These are phyloP conservation scores for Eurytoma adleriae DNA, from an alignment of 2,888 invertebrate genomes.

Conservation along the genomic window DNA sequence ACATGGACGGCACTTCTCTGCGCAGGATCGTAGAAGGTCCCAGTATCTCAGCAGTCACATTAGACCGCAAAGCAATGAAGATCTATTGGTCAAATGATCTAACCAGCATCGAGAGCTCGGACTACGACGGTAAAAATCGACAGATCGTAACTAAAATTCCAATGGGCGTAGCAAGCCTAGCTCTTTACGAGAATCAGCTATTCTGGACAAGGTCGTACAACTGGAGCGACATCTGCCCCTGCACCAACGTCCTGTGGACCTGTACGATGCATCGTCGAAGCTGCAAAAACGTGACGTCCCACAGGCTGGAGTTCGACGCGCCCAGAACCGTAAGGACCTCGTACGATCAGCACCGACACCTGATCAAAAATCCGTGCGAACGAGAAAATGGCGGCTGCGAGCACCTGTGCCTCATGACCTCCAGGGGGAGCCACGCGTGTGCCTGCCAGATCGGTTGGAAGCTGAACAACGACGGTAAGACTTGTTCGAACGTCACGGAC, in stretches of 20 bases:
- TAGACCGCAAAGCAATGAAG: constrained; percentile 32
- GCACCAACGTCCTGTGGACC: constrained; percentile 26
- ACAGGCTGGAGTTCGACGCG: neutral
- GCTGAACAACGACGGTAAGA: constrained; percentile 17
- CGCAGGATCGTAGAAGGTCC: neutral
- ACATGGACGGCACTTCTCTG: constrained; percentile 33
- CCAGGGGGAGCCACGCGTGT: constrained; percentile 23
- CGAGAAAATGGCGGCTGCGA: constrained; percentile 19
- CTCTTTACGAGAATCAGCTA: constrained; percentile 24
- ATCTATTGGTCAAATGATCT: constrained; percentile 39
- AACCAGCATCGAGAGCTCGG: constrained; percentile 18
- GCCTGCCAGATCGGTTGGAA: constrained; percentile 43
- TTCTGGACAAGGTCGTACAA: constrained; percentile 25
- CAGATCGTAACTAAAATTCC: neutral
- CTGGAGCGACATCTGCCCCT: constrained; percentile 19
- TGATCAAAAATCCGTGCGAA: constrained; percentile 15
- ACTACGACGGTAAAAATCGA: constrained; percentile 41
- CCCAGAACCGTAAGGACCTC: constrained; percentile 11
- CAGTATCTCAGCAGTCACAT: constrained; percentile 11
- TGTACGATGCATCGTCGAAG: constrained; percentile 9
- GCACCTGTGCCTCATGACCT: constrained; percentile 32
- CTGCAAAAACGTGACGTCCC: constrained; percentile 5
- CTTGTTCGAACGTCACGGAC: neutral
- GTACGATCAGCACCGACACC: constrained; percentile 14
- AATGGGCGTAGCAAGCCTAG: constrained; percentile 28